A percentile compares a stretch with the other conserved stretches of the same genome.
phyloP scores from a whole-genome alignment of 2,797 vertebrate genomes.

The Aldrovandia affinis region DNA sequence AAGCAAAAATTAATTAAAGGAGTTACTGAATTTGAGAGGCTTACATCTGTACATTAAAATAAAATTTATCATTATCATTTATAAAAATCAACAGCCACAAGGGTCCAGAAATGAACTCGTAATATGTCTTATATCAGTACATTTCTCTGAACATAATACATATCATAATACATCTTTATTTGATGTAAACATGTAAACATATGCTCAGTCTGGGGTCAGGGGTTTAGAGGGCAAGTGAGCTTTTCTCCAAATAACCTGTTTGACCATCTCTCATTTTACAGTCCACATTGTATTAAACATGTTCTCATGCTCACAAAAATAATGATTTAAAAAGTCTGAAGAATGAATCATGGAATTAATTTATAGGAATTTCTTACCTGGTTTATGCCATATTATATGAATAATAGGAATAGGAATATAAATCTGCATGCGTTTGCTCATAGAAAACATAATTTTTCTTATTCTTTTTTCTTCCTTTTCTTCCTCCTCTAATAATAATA shows the following conservation, averaged over 20 bases:
- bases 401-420: not conserved
- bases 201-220: not conserved
- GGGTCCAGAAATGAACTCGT: too few species aligned
- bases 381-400: not conserved
- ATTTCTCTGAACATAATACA: not conserved
- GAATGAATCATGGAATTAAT: too few species aligned
- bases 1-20: not conserved
- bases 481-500: too few species aligned
- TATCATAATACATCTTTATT: not conserved
- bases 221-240: not conserved
- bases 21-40: not conserved
- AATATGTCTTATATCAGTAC: too few species aligned
- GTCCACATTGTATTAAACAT: too few species aligned
- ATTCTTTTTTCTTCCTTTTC: too few species aligned
- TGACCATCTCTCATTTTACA: too few species aligned
- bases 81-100: not conserved
- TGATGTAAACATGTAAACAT: not conserved
- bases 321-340: too few species aligned
- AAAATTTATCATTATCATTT: not conserved
- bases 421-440: too few species aligned
- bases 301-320: too few species aligned
- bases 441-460: too few species aligned
- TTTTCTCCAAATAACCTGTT: too few species aligned
- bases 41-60: not conserved
- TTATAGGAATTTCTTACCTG: not conserved